Base-by-base conservation (phyloP, 2,797 vertebrate genomes). In the Gallinago solitaria region DNA sequence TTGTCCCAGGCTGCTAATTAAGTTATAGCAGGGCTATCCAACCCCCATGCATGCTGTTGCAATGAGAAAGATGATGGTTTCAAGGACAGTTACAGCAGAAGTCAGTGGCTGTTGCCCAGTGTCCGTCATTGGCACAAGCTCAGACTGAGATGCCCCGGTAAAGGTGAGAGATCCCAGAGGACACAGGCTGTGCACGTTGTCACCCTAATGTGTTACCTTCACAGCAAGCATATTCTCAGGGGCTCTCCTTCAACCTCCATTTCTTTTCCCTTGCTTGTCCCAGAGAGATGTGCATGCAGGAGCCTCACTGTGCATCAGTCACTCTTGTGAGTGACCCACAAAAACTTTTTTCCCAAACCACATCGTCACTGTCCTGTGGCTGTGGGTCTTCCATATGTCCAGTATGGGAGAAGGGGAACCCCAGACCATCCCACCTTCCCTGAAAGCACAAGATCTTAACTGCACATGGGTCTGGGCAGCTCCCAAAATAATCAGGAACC, bases 211-310 rank as follows among this genome's bases (percentile, higher is more conserved):
- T 37, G 9, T 54, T 76, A 23, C 33, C 9, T 16, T 48, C 33
- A 65, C 35, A 57, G 18, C 0, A 0, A 68, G 20, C 5, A 4
- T 12, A 3, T 68, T 91, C 43, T 37, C 33, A 37, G 41, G 63
- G 41, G 6, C 21, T 83, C 20, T 83, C 27, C 23, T 68, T 65
- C 45, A n/a, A 6, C 35, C 28, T n/a, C 27, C 4, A 10, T 57
- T 65, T 69, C 41, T 82, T 61, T 57, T 15, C 3, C 18, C 11
- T 71, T 67, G 3, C 25, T 65, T 65, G 9, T 63, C 51, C 23
- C 33, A 51, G n/a, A 47, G 21, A 64, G 27, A 39, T 47, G 14
- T 2, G 1, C 0, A 0, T 8, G 23, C 16, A 64, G 28, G 10
- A 37, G 15, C 32, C 15, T 76, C 7, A 16, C 19, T 32, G 2